Evolutionary conservation across 2,113 vertebrate genomes (phyloP).

Genomic region (Cynoglossus semilaevis): DNA sequence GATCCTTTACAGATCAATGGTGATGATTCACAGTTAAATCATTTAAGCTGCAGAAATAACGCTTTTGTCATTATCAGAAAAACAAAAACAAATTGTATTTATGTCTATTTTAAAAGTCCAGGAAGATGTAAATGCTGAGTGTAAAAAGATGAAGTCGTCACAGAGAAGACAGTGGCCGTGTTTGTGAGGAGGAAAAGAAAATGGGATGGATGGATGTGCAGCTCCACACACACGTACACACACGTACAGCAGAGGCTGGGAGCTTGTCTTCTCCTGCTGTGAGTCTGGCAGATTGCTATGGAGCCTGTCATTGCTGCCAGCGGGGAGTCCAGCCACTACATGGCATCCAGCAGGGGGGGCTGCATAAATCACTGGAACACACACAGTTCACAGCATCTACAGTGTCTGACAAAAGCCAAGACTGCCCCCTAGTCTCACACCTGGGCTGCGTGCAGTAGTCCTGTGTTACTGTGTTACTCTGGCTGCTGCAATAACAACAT

Average conservation of each 20-base stretch:
- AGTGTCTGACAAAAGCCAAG: slow-evolving; percentile 42
- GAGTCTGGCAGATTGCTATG: slow-evolving; percentile 72
- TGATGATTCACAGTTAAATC: neutral
- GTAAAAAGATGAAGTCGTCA: slow-evolving; percentile 23
- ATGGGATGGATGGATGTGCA: slow-evolving; percentile 51
- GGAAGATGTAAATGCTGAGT: slow-evolving; percentile 31
- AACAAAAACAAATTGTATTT: neutral
- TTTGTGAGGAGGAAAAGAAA: slow-evolving; percentile 24
- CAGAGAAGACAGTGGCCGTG: neutral
- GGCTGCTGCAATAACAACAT: slow-evolving; percentile 1
- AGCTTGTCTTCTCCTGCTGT: slow-evolving; percentile 73
- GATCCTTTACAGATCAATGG: neutral
- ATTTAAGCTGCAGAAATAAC: neutral
- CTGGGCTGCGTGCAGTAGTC: slow-evolving; percentile 15
- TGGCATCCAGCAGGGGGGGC: slow-evolving; percentile 70
- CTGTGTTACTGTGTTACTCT: slow-evolving; percentile 13
- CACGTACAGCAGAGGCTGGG: slow-evolving; percentile 63
- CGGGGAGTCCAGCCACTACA: slow-evolving; percentile 80
- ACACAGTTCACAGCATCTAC: slow-evolving; percentile 51
- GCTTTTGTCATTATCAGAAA: neutral
- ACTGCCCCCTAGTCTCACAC: slow-evolving; percentile 55
- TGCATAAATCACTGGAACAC: slow-evolving; percentile 86
- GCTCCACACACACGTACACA: slow-evolving; percentile 49
- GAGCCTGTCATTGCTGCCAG: slow-evolving; percentile 78
- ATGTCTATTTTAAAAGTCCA: slow-evolving; percentile 21